phyloP scores from a whole-genome alignment of 2,113 vertebrate species.

The Atlantisia rogersi region DNA sequence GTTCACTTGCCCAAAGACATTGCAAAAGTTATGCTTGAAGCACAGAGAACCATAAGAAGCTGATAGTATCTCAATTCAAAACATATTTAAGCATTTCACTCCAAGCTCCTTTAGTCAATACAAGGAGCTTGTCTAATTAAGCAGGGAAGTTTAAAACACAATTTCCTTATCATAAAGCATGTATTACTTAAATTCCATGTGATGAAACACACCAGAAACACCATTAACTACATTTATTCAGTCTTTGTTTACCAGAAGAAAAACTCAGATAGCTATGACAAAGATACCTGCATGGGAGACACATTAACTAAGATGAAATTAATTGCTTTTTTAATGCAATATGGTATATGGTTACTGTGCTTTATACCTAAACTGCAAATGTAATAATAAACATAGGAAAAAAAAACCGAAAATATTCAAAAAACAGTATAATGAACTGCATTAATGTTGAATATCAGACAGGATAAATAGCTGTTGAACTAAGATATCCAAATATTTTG shows the following conservation, averaged over 20 bases:
- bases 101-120: background rate
- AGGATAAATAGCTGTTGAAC: background rate
- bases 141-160: background rate
- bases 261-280: background rate
- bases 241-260: background rate
- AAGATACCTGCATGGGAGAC: background rate
- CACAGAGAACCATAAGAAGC: background rate
- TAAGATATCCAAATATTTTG: background rate
- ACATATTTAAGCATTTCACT: background rate
- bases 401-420: background rate
- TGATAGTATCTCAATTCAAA: background rate
- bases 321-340: background rate
- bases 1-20: background rate
- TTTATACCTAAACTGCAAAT: background rate
- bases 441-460: background rate
- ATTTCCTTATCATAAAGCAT: background rate
- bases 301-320: background rate
- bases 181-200: background rate
- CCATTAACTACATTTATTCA: background rate
- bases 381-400: background rate
- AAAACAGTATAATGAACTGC: background rate
- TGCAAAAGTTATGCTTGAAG: background rate
- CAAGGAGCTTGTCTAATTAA: background rate
- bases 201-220: background rate
- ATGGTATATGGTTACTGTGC: background rate